Percentiles rank a stretch among this genome's conserved stretches.
phyloP scores from a whole-genome alignment of 2,888 invertebrate species.

The Hirudinaria manillensis region DNA sequence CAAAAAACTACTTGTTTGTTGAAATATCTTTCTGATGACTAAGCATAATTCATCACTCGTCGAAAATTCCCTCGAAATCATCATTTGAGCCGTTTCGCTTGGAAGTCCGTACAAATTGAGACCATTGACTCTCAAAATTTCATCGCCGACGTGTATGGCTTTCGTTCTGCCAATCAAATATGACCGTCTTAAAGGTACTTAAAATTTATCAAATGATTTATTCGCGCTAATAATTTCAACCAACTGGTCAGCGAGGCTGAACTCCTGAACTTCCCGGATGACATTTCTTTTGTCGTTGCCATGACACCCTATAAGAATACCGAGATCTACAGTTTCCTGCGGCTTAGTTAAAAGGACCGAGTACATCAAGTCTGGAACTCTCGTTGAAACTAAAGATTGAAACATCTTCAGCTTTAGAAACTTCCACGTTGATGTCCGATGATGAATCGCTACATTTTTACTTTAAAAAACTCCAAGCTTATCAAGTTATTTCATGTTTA shows the following conservation, averaged over 20 bases:
- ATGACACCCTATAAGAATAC: not conserved
- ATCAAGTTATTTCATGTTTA: too few species aligned
- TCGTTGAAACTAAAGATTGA: not conserved
- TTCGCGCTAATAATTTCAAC: not conserved
- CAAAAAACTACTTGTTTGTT: not conserved
- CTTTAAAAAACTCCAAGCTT: too few species aligned
- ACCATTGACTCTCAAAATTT: slow-evolving; percentile 23
- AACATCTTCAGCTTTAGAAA: not conserved
- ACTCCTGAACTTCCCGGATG: not conserved
- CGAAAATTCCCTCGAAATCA: slow-evolving; percentile 16
- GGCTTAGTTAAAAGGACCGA: slow-evolving; percentile 15
- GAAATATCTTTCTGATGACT: slow-evolving; percentile 17
- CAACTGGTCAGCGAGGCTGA: slow-evolving; percentile 4
- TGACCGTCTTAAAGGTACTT: not conserved
- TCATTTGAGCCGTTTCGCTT: slow-evolving; percentile 8
- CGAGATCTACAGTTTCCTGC: not conserved
- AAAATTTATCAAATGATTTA: not conserved
- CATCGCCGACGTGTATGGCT: slow-evolving; percentile 26
- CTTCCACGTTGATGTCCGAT: too few species aligned
- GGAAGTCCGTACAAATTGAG: not conserved
- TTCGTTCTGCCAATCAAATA: slow-evolving; percentile 8
- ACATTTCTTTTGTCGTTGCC: slow-evolving; percentile 6
- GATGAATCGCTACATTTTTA: too few species aligned
- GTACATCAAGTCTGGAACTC: not conserved
- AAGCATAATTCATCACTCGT: slow-evolving; percentile 6